Percentiles rank a stretch among this genome's conserved stretches.
phyloP scores from a whole-genome alignment of 2,113 vertebrate species.

The Vulpes vulpes region DNA sequence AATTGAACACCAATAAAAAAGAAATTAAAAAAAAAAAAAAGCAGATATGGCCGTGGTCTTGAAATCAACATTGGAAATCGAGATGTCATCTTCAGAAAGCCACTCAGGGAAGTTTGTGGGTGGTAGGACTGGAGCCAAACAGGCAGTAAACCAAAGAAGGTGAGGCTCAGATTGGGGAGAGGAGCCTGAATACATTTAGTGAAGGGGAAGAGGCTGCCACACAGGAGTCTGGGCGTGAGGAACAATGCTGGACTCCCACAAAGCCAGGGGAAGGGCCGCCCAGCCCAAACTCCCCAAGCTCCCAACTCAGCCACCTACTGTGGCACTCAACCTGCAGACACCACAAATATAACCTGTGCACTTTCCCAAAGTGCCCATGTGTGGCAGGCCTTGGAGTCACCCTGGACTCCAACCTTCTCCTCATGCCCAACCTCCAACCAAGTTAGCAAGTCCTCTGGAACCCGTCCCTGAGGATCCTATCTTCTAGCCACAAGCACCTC shows the following conservation, averaged over 20 bases:
- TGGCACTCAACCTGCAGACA: not conserved
- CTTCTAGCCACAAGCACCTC: not conserved
- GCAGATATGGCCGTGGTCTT: not conserved
- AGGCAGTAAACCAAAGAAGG: not conserved
- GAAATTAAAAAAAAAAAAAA: not conserved
- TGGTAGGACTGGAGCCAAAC: not conserved
- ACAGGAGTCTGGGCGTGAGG: not conserved
- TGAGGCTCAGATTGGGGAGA: not conserved
- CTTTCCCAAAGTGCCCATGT: not conserved
- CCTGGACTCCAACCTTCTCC: not conserved
- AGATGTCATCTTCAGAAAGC: not conserved
- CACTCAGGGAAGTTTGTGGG: not conserved
- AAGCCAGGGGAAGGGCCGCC: not conserved
- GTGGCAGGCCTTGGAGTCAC: not conserved
- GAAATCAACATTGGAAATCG: not conserved
- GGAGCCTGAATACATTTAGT: accelerated
- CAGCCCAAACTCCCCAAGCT: not conserved
- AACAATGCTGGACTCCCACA: not conserved
- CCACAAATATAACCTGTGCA: not conserved
- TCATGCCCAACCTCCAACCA: not conserved
- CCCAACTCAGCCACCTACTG: not conserved
- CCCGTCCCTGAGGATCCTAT: too few relatives aligned
- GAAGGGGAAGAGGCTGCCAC: too few relatives aligned
- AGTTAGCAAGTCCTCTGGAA: not conserved
- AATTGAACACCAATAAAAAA: too few relatives aligned